Conservation (phyloP, 2,797 vertebrate genomes). For the Sciurus carolinensis region DNA sequence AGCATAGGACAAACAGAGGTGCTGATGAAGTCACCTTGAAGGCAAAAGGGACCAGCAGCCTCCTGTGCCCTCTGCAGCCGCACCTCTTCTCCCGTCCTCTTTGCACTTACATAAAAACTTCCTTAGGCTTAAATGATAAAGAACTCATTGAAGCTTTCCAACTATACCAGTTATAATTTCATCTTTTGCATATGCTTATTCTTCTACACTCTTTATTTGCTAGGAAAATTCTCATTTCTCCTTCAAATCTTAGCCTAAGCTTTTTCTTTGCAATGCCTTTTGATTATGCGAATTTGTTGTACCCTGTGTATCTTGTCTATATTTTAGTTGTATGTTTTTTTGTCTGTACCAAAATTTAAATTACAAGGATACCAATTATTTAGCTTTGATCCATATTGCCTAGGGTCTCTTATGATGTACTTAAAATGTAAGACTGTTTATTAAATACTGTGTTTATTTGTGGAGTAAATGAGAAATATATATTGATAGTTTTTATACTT, state of each 20-base stretch:
- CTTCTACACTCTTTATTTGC: not conserved
- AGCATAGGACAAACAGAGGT: not conserved
- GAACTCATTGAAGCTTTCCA: not conserved
- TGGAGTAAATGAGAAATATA: not conserved
- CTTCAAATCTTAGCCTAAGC: not conserved
- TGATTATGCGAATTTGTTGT: not conserved
- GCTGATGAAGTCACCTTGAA: not conserved
- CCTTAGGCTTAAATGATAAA: not conserved
- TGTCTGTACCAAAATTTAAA: not conserved
- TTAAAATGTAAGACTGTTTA: slow-evolving; percentile 27
- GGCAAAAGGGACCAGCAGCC: not conserved
- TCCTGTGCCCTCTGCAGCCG: not conserved
- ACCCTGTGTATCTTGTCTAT: too few relatives aligned
- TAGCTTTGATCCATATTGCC: not conserved
- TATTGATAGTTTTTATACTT: not conserved
- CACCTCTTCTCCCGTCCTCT: not conserved
- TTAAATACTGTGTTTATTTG: not conserved
- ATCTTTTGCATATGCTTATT: not conserved
- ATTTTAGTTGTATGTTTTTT: not conserved
- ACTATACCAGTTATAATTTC: not conserved
- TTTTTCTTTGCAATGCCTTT: not conserved
- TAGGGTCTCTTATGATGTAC: not conserved
- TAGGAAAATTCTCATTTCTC: not conserved
- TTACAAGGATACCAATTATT: not conserved
- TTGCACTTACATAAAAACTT: not conserved